Evolutionary conservation across 2,797 vertebrate genomes (phyloP).

Genomic region (Ctenopoma kingsleyae): DNA sequence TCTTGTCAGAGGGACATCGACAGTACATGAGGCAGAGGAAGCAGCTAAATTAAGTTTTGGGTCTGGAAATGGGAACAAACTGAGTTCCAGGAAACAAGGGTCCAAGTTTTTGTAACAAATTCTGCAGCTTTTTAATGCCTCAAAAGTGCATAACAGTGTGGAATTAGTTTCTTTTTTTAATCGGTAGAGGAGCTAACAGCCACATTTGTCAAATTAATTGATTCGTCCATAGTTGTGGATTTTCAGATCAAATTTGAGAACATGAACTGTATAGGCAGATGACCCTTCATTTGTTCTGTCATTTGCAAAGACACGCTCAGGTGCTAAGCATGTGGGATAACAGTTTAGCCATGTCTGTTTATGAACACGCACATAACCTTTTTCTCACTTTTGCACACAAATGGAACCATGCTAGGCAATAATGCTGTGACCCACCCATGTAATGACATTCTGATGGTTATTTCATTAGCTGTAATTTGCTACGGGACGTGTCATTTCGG

Average conservation of each 20-base stretch:
- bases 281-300: constrained; percentile 42
- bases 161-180: not conserved
- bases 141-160: constrained; percentile 5
- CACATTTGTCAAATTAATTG: not conserved
- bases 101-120: constrained; percentile 37
- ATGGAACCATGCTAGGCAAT: constrained; percentile 74
- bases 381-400: constrained; percentile 23
- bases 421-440: constrained; percentile 67
- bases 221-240: not conserved
- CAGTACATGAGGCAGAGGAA: constrained; percentile 48
- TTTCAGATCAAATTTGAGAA: constrained; percentile 1
- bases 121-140: constrained; percentile 17
- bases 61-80: constrained; percentile 58
- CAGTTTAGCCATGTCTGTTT: constrained; percentile 39
- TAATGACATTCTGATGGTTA: constrained; percentile 87
- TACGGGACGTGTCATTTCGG: constrained; percentile 85
- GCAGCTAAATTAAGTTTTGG: constrained; percentile 68
- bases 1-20: constrained; percentile 71
- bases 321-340: constrained; percentile 65
- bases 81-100: constrained; percentile 46
- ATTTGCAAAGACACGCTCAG: constrained; percentile 68
- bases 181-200: not conserved
- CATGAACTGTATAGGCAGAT: not conserved
- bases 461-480: constrained; percentile 88
- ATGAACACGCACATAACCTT: constrained; percentile 43